Percentiles rank a stretch among this genome's conserved stretches.
These are phyloP conservation scores for Morelia viridis DNA, from an alignment of 2,797 vertebrate genomes.

Conservation along the genomic window DNA sequence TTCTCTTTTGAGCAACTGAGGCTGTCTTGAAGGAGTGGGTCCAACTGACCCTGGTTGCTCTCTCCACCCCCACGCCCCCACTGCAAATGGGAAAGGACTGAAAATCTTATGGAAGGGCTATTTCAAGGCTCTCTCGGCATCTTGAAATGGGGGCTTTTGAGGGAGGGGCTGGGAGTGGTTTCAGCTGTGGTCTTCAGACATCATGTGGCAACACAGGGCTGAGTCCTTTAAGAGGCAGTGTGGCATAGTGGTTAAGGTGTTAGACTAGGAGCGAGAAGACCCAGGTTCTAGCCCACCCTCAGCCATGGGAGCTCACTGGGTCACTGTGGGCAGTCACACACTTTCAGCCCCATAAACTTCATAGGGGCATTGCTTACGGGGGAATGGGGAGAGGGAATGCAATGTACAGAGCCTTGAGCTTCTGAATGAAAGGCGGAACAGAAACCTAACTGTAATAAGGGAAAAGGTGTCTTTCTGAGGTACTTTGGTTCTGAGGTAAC, in stretches of 20 bases:
- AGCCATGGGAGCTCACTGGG: background rate
- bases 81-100: background rate
- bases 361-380: background rate
- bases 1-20: too few relatives aligned
- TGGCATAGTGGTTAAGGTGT: background rate
- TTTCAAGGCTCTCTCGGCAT: background rate
- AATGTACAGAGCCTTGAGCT: background rate
- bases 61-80: too few relatives aligned
- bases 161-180: background rate
- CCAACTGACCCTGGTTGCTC: background rate
- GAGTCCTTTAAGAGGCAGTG: background rate
- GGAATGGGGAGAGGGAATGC: background rate
- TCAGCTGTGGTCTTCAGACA: background rate
- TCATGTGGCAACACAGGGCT: background rate
- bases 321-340: background rate
- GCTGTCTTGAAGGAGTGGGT: background rate
- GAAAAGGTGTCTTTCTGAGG: background rate
- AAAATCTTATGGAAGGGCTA: background rate
- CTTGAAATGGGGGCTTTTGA: background rate
- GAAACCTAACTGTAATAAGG: background rate
- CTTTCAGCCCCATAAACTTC: background rate
- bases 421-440: background rate
- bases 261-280: background rate
- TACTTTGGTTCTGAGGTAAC: background rate
- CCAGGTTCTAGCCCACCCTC: background rate